Evolutionary conservation across 2,888 invertebrate species (phyloP), one percentile per base, ranked within the genome.

Genomic region (Ypsolopha sequella): DNA sequence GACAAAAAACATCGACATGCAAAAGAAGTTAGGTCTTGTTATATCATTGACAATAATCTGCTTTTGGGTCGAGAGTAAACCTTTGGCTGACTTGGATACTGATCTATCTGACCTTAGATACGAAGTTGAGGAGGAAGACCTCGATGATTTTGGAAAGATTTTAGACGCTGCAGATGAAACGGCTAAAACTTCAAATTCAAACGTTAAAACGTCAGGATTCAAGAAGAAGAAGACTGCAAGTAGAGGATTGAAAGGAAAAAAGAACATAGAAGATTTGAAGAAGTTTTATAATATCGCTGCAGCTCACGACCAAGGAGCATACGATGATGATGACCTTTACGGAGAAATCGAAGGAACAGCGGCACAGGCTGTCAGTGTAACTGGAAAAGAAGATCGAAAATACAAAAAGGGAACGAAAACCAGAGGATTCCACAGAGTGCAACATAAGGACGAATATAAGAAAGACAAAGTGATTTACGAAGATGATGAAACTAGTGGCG

Each of bases 371-470:
- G 75, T 82, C 1, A 84, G 79, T 0, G 62, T 76, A 0, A 77
- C 72, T 45, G 86, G 80, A 35, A 80, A 78, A 34, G 78, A 81
- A 59, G 80, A 80, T 44, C 79, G 77, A 34, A 88, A 80, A 43
- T 89, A 88, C 59, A 82, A 73, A 58, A 89, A 88, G 62, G 89
- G 89, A 0, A 84, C 84, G 13, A 89, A 89, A 63, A 88, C 88
- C 0, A 80, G 82, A 58, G 89, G 90, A 2, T 89, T 85, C 63
- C 89, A 89, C 59, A 84, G 80, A 57, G 81, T 89, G 0, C 87
- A 88, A 53, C 89, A 89, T 61, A 89, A 88, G 67, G 89, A 90
- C 58, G 90, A 90, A 63, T 90, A 88, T 62, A 87, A 89, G 58
- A 89, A 89, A 61, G 87, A 89, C 52, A 88, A 88, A 61, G 74